A percentile compares a stretch with the other conserved stretches of the same genome.
phyloP scores from a whole-genome alignment of 2,888 invertebrate genomes.

The Philhelius pedissequus region DNA sequence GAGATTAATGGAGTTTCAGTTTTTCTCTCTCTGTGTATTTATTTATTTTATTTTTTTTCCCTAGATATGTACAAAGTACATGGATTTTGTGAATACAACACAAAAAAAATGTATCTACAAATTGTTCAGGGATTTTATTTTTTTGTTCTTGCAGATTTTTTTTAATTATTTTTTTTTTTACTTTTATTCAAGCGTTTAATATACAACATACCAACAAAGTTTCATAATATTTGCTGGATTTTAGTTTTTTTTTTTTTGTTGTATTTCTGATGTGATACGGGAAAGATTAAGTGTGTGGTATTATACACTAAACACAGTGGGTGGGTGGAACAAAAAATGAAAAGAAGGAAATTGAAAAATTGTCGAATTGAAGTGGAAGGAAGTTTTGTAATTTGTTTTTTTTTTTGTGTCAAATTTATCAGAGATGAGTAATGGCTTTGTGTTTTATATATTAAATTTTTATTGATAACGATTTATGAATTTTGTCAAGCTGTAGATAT shows the following conservation, averaged over 20 bases:
- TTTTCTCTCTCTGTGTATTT: slow-evolving; percentile 25
- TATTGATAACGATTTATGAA: slow-evolving; percentile 10
- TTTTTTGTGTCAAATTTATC: slow-evolving; percentile 19
- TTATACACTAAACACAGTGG: slow-evolving; percentile 1
- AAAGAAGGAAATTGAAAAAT: slow-evolving; percentile 38
- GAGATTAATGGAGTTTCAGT: slow-evolving; percentile 68
- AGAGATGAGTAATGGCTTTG: slow-evolving; percentile 48
- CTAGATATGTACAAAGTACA: background rate
- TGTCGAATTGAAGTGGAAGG: slow-evolving; percentile 51
- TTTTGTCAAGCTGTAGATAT: background rate
- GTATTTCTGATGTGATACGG: slow-evolving; percentile 21
- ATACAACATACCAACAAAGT: too few species aligned
- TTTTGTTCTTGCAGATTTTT: background rate
- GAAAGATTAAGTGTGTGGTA: slow-evolving; percentile 39
- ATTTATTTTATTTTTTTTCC: slow-evolving; percentile 11
- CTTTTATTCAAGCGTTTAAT: slow-evolving; percentile 48
- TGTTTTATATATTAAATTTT: slow-evolving; percentile 10
- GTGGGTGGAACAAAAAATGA: background rate
- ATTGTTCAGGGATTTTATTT: slow-evolving; percentile 52
- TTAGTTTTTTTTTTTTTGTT: background rate
- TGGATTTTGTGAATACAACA: background rate
- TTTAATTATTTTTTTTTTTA: background rate
- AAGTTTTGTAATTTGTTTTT: slow-evolving; percentile 3
- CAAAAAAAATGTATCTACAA: slow-evolving; percentile 3
- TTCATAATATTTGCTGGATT: slow-evolving; percentile 52